Conservation (phyloP, 1,140 invertebrate genomes). For the Mizuhopecten yessoensis region DNA sequence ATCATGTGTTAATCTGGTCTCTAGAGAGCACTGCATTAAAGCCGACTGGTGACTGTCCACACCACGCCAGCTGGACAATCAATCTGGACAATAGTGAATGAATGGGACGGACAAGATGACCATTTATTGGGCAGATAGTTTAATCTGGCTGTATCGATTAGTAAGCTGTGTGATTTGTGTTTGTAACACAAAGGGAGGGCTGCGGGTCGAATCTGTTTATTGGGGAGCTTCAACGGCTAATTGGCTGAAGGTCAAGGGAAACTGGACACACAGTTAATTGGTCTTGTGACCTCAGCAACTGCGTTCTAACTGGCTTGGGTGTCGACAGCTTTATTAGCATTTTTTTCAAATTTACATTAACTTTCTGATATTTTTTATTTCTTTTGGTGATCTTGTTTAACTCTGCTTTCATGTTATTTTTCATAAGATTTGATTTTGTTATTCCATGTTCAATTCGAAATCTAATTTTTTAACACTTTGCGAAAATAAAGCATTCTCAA, state of each 20-base stretch:
- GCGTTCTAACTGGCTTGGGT: too few relatives aligned
- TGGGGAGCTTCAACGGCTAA: background rate
- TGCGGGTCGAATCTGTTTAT: constrained; percentile 4
- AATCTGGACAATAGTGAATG: constrained; percentile 7
- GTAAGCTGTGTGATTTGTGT: background rate
- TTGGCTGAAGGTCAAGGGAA: background rate
- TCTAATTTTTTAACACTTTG: too few relatives aligned
- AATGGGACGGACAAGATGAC: background rate
- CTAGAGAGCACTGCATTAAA: background rate
- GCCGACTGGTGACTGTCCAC: background rate
- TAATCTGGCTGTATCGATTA: background rate
- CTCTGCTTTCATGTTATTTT: too few relatives aligned
- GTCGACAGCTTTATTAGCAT: too few relatives aligned
- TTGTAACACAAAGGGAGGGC: background rate
- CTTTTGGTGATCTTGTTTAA: too few relatives aligned
- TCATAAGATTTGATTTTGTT: too few relatives aligned
- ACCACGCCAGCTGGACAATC: background rate
- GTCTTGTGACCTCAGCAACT: background rate
- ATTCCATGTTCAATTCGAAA: too few relatives aligned
- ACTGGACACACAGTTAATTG: background rate
- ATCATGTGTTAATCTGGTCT: background rate
- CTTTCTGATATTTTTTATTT: too few relatives aligned
- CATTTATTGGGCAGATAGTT: constrained; percentile 29
- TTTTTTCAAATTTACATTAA: too few relatives aligned
- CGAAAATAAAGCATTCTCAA: too few relatives aligned